Evolutionary conservation across 2,797 vertebrate species (phyloP), one percentile per base, ranked within the genome.

Genomic region (Helostoma temminkii): DNA sequence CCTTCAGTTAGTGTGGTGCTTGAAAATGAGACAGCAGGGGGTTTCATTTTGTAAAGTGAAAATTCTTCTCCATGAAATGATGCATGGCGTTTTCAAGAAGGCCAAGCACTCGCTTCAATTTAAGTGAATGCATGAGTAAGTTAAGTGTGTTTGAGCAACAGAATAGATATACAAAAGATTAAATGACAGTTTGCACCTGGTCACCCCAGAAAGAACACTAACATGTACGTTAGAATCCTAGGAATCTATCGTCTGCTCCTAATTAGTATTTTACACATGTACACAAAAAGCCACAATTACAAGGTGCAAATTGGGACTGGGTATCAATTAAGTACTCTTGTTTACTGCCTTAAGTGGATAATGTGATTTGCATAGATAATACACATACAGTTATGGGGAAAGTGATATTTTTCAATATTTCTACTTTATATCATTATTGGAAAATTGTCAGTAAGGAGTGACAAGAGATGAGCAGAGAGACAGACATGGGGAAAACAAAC

Each of bases 31-130:
- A 68, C 66, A 32, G 57, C 34, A n/a, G 6, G 55, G 60, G 32
- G 28, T 80, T 80, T 85, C 72, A 78, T 85, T 82, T 49, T 62
- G 57, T 70, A 55, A 78, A 71, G 36, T 43, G 52, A 30, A 74
- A 71, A 68, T 78, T 32, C 59, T 68, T 80, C 56, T 36, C 4
- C 56, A 41, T 54, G 42, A 73, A 66, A 65, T 74, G 55, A 78
- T 55, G 55, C 58, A 67, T 54, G 71, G 45, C 32, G 49, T 70
- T 73, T 72, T 61, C 39, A 67, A 45, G 55, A 57, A 65, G 60
- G 52, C 41, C 18, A 32, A 15, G 34, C 24, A 25, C 52, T 18
- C 0, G 14, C 48, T 39, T 66, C 11, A 67, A 67, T 73, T 76
- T n/a, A 28, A 19, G 39, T 32, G 50, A 57, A 36, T 9, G 36